These are phyloP conservation scores for Tipula confusa DNA, from an alignment of 2,888 invertebrate genomes.

Conservation along the genomic window DNA sequence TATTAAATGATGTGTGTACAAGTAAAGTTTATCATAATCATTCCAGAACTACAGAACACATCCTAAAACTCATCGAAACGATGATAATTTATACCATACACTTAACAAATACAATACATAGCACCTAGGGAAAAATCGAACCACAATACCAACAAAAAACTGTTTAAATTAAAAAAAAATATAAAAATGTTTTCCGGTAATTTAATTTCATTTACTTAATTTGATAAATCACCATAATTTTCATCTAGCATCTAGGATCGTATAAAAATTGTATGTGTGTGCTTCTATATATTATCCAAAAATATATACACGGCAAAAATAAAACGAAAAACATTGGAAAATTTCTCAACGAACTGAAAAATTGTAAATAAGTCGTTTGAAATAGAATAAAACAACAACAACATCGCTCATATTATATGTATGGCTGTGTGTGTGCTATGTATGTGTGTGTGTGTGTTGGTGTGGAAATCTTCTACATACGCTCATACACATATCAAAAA, in stretches of 20 bases:
- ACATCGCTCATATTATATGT: no score
- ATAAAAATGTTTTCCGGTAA: neutral
- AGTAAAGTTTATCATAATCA: neutral
- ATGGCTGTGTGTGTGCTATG: no score
- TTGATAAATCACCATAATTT: constrained; percentile 3
- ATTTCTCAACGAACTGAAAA: neutral
- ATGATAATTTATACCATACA: neutral
- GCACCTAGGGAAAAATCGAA: no score
- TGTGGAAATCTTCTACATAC: neutral
- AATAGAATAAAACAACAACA: neutral
- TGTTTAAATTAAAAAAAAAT: neutral
- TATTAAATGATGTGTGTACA: neutral
- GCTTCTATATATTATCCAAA: neutral
- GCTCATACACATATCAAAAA: neutral
- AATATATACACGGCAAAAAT: neutral
- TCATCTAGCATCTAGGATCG: neutral
- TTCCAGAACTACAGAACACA: neutral
- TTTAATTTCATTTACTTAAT: neutral
- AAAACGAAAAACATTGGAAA: neutral
- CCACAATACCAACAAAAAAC: neutral
- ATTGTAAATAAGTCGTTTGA: neutral
- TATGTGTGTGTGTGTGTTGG: neutral
- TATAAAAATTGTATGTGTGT: neutral
- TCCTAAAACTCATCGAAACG: neutral
- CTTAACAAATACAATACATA: neutral